phyloP scores from a whole-genome alignment of 2,113 vertebrate genomes.

The Gymnorhina tibicen region DNA sequence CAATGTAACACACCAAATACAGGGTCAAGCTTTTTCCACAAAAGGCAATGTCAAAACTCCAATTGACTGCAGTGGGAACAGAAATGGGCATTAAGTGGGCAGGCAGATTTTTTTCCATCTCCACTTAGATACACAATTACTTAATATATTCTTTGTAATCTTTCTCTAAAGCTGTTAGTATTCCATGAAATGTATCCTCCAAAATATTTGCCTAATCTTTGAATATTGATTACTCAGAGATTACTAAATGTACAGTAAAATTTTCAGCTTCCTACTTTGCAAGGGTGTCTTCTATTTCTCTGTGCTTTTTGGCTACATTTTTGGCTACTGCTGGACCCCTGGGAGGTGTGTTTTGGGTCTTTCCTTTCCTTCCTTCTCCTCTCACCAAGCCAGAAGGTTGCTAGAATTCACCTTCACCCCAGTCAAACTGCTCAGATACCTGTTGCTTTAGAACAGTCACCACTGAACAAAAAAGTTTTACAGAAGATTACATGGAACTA shows the following conservation, averaged over 20 bases:
- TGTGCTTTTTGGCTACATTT: neutral
- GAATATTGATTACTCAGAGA: neutral
- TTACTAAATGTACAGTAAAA: neutral
- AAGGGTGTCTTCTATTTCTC: neutral
- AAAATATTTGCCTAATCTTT: neutral
- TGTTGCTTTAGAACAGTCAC: neutral
- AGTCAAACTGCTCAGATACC: neutral
- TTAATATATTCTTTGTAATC: neutral
- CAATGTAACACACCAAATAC: neutral
- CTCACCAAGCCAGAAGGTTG: neutral
- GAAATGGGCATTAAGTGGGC: neutral
- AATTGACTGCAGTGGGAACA: neutral
- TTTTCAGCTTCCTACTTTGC: neutral
- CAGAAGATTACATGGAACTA: neutral
- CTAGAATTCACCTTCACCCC: neutral
- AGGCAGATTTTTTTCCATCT: neutral
- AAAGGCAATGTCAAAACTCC: neutral
- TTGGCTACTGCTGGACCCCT: neutral
- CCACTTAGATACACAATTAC: neutral
- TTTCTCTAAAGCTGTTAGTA: neutral
- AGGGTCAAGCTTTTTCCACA: neutral
- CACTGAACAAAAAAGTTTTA: neutral
- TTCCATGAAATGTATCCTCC: neutral
- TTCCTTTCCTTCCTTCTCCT: neutral
- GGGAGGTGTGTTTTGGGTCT: neutral